Conservation (phyloP, 2,797 vertebrate species). For the Tenualosa ilisha region DNA sequence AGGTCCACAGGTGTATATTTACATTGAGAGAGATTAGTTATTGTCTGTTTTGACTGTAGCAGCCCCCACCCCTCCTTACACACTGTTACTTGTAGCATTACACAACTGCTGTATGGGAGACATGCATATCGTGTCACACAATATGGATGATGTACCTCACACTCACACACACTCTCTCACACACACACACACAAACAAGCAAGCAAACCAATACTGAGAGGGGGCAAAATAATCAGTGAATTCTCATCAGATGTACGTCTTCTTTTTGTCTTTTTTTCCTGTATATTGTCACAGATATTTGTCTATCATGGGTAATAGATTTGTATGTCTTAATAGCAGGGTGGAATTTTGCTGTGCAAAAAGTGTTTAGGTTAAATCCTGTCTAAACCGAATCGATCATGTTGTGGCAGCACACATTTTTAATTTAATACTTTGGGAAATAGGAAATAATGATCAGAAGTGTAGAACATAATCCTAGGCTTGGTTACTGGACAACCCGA, state of each 20-base stretch:
- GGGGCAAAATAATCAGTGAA: constrained; percentile 7
- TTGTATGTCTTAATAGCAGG: not conserved
- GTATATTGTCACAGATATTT: not conserved
- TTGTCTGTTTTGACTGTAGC: constrained; percentile 9
- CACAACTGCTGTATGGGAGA: constrained; percentile 54
- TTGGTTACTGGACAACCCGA: constrained; percentile 12
- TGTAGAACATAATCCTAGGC: constrained; percentile 1
- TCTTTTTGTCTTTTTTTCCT: constrained; percentile 11
- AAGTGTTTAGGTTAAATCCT: constrained; percentile 26
- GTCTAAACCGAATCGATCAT: not conserved
- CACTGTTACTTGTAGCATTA: constrained; percentile 56
- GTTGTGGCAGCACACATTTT: not conserved
- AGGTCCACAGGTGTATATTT: constrained; percentile 9
- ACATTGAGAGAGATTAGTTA: not conserved
- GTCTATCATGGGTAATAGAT: not conserved
- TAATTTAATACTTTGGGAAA: not conserved
- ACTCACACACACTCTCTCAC: constrained; percentile 1
- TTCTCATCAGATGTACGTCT: constrained; percentile 7
- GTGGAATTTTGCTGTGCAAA: constrained; percentile 57
- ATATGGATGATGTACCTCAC: constrained; percentile 51
- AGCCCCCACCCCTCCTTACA: constrained; percentile 25
- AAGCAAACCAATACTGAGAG: constrained; percentile 7
- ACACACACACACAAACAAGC: not conserved
- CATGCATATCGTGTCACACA: constrained; percentile 43
- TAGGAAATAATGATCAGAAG: not conserved